phyloP scores from a whole-genome alignment of 2,113 vertebrate species.

The Sciurus niger region DNA sequence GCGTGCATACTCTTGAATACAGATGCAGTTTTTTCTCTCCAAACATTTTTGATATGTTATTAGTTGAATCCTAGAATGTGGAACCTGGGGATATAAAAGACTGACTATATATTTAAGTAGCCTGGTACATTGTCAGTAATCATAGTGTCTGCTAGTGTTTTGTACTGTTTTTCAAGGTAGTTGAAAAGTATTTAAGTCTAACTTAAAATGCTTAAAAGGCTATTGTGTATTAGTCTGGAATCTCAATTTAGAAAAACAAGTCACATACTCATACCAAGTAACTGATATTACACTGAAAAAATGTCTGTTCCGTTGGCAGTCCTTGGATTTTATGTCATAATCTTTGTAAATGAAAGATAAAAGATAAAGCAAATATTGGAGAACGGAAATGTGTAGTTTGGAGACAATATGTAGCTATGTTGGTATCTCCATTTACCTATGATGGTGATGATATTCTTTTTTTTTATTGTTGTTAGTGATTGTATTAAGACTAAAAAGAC shows the following conservation, averaged over 20 bases:
- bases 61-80: background rate
- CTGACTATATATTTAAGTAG: background rate
- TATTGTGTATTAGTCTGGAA: constrained; percentile 6
- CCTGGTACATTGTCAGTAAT: background rate
- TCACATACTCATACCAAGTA: background rate
- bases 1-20: background rate
- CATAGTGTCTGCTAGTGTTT: background rate
- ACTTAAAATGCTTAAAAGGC: background rate
- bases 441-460: background rate
- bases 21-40: background rate
- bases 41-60: background rate
- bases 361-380: constrained; percentile 28
- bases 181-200: constrained; percentile 49
- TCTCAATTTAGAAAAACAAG: background rate
- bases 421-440: constrained; percentile 15
- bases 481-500: background rate
- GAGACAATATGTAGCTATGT: background rate
- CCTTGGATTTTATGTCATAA: constrained; percentile 25
- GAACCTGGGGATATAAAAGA: background rate
- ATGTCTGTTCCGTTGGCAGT: background rate
- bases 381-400: background rate
- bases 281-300: constrained; percentile 12
- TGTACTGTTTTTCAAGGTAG: background rate
- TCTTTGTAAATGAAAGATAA: background rate
- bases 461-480: background rate